Percentiles rank a stretch among this genome's conserved stretches.
Evolutionary conservation across 2,113 vertebrate species (phyloP).

Genomic region (Indicator maculatus): DNA sequence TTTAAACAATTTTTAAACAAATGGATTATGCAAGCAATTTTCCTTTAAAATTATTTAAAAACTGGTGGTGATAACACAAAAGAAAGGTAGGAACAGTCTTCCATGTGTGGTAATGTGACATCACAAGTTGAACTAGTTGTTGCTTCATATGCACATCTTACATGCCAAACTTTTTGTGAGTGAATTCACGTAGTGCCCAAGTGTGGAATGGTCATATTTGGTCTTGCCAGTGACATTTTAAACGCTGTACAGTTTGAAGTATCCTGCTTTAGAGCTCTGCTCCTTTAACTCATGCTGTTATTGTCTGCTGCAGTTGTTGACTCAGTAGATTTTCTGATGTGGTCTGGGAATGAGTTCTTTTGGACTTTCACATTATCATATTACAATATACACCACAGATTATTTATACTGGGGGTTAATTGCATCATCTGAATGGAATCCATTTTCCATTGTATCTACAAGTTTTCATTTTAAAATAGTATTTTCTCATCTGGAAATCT

Average conservation of each 20-base stretch:
- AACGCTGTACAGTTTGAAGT: conserved; percentile 54
- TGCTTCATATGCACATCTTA: neutral
- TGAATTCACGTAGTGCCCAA: neutral
- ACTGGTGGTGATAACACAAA: neutral
- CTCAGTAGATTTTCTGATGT: conserved; percentile 73
- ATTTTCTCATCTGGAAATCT: conserved; percentile 62
- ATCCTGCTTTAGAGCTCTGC: conserved; percentile 59
- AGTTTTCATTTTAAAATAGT: conserved; percentile 57
- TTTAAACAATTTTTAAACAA: neutral
- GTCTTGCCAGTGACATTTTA: conserved; percentile 54
- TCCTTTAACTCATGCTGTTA: conserved; percentile 58
- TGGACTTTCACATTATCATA: conserved; percentile 72
- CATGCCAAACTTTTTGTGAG: neutral
- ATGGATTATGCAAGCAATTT: neutral
- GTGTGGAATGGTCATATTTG: conserved; percentile 37
- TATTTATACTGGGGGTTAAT: conserved; percentile 75
- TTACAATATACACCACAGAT: conserved; percentile 68
- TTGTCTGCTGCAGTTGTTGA: conserved; percentile 72
- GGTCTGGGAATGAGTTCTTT: conserved; percentile 76
- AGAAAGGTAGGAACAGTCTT: neutral
- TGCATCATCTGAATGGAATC: conserved; percentile 78
- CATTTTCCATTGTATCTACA: conserved; percentile 62
- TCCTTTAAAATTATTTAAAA: conserved; percentile 9
- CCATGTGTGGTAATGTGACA: neutral
- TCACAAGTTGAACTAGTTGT: neutral